Evolutionary conservation across 2,113 vertebrate species (phyloP), one percentile per base, ranked within the genome.

Genomic region (Seriola aureovittata): DNA sequence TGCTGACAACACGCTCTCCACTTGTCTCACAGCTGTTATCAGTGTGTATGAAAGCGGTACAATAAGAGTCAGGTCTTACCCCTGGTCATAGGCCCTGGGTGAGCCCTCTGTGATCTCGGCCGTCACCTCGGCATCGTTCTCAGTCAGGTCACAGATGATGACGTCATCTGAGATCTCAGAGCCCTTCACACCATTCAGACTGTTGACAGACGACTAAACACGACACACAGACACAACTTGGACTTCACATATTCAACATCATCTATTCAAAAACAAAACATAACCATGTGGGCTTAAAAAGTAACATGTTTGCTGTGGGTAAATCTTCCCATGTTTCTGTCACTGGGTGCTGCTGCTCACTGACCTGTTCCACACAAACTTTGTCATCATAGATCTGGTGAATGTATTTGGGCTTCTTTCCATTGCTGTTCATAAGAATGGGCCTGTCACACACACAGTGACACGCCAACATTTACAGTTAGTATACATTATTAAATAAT

Each of bases 61-160:
- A 29, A 29, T 29, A 29, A 29, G 29, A 29, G 29, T 29, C 29
- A 42, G 40, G 40, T 72, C 77, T 84, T n/a, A 96, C 95, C 90
- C 67, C 8, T 91, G 84, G 2, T 96, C 94, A 12, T 55, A 65
- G n/a, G 32, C 11, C 73, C 71, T 76, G 3, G 89, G 93, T 72
- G 88, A 80, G 1, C 93, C 95, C 69, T 93, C 91, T 11, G 70
- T 75, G 58, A 97, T 87, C 81, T 97, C 97, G 0, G 87, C 44
- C 0, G 36, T 60, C 48, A n/a, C 10, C 38, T 90, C 90, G 0
- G 82, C 69, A 32, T 96, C 93, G 21, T 94, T 94, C 44, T 97
- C 96, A 8, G 96, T 97, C 70, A 98, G 85, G 80, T 99, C 97
- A 91, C 97, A 98, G 91, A 99, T 97, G 85, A 99, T 95, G 29